Evolutionary conservation across 1,140 invertebrate species (phyloP), one percentile per base, ranked within the genome.

Genomic region (Diorhabda carinulata): DNA sequence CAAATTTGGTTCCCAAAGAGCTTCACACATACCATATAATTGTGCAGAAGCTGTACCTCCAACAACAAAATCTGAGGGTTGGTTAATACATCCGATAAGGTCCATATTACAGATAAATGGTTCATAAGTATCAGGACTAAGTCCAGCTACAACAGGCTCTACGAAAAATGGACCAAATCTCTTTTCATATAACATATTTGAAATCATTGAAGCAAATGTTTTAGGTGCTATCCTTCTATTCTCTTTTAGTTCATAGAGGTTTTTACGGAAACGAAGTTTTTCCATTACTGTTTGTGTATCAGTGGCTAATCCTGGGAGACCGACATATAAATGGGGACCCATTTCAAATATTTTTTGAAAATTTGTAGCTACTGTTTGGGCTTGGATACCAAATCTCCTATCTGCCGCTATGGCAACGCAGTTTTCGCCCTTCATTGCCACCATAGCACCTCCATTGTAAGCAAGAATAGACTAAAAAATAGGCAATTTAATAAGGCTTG

Each of bases 91-190:
- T 7, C 97, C 97, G 78, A 97, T 94, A 70, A 98, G 83, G 85
- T 99, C 98, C 91, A 98, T 94, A 72, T 90, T 92, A 73, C 91
- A 93, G 62, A 99, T 90, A 79, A 90, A 99, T 2, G 97, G 97
- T 77, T 97, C 87, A 77, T 87, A 87, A 1, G 94, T 97, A 61
- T 89, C 88, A 0, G 94, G 91, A 80, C 98, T 91, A 7, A 99
- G 81, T 8, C 97, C 98, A 69, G 96, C 98, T 74, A 99, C 89
- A 1, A 99, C 89, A 4, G 98, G 97, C 78, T 98, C 95, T 66
- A 98, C 91, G 83, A 99, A 99, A 81, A 97, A 99, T 0, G 96
- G 96, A 2, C 98, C 98, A 86, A 99, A 99, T 77, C 97, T 89
- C 78, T 88, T 92, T 81, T 99, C 97, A 80, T 99, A 99, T 7